Base-by-base conservation (phyloP, 2,113 vertebrate species). In the Larimichthys polyactis region DNA sequence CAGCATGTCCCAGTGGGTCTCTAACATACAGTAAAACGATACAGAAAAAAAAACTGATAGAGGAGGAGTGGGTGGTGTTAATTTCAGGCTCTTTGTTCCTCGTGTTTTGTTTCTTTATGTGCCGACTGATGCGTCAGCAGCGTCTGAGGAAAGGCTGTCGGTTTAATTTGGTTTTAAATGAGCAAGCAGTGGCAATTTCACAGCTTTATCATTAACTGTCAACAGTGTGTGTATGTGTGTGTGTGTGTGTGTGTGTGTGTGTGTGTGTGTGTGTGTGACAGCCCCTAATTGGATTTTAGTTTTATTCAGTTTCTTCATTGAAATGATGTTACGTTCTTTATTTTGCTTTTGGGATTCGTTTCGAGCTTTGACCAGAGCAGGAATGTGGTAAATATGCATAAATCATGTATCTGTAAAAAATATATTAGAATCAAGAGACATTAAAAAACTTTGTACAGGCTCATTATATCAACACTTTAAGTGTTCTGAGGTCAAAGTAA, bases 121-220 rank as follows among this genome's bases (percentile, higher is more conserved):
- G 57, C 19, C 22, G 49, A 46, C n/a, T 24, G 15, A n/a, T 7
- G 17, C 9, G 32, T 32, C 60, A 43, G 36, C 46, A 27, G 44
- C 59, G 60, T 29, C 63, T 14, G n/a, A 36, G 19, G 63, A 46
- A 51, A 46, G 7, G n/a, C 24, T 10, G n/a, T 27, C 4, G 8
- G 11, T 60, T 36, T 70, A 0, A 80, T 1, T 83, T 20, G 67
- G 3, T 80, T 83, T 69, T 74, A 83, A 88, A 72, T 72, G 1
- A 76, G 58, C 71, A 46, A 49, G 17, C 8, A 0, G 0, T 27
- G 76, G 24, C 67, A 69, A 71, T 10, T 59, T 58, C 4, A 5
- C 43, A 64, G 32, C 58, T 69, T 72, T 79, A 57, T 79, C 24
- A 19, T 16, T 62, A 71, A 55, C 63, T 58, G 40, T 29, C 62